Evolutionary conservation across 53 echinoderm and acorn worm species (phyloP).

Genomic region (Astropecten irregularis): DNA sequence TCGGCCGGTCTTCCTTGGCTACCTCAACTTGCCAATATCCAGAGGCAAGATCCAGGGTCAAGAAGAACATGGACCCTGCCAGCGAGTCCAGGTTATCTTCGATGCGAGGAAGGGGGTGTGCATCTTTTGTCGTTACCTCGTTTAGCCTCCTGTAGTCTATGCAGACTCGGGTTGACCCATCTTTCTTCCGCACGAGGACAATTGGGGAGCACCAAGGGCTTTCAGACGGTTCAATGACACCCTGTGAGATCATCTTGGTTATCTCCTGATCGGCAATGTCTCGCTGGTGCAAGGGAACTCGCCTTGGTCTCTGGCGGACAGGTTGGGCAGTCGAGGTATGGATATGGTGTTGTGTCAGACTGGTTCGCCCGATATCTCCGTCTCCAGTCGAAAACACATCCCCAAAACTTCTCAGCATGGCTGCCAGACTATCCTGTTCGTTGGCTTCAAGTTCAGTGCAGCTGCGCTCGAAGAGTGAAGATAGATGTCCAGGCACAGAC

Average conservation of each 20-base stretch:
- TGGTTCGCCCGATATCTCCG: conserved; percentile 13
- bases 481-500: neutral
- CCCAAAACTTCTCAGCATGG: neutral
- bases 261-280: conserved; percentile 11
- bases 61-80: conserved; percentile 43
- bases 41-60: conserved; percentile 58
- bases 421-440: neutral
- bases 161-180: too few species aligned
- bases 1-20: too few species aligned
- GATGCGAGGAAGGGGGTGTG: too few species aligned
- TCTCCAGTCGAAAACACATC: conserved; percentile 4
- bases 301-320: conserved; percentile 30
- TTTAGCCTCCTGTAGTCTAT: conserved; percentile 46
- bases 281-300: conserved; percentile 23
- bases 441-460: too few species aligned
- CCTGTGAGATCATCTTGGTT: conserved; percentile 30
- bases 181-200: conserved; percentile 40
- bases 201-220: conserved; percentile 51
- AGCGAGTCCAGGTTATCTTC: too few species aligned
- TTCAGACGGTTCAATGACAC: conserved; percentile 34
- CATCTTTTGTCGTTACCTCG: conserved; percentile 13
- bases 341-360: conserved; percentile 39
- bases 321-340: conserved; percentile 39
- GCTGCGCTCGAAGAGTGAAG: neutral
- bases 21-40: too few species aligned